phyloP scores from a whole-genome alignment of 1,140 invertebrate species.

The Anastrepha obliqua region DNA sequence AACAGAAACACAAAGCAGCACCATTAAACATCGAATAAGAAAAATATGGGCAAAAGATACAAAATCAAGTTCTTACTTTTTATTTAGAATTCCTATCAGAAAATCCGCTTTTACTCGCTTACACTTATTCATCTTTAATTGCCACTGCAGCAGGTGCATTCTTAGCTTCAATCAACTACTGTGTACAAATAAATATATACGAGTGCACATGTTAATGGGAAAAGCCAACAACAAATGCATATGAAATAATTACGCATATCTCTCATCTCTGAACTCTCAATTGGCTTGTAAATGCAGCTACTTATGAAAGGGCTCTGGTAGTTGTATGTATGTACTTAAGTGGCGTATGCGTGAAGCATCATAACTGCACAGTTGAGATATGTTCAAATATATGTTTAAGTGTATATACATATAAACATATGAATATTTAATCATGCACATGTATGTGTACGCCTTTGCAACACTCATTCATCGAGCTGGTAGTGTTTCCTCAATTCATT shows the following conservation, averaged over 20 bases:
- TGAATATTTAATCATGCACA: not conserved
- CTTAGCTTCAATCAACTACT: not conserved
- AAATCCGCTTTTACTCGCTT: too few species aligned
- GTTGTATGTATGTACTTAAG: not conserved
- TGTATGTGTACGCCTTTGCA: not conserved
- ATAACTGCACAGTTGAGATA: conserved; percentile 8
- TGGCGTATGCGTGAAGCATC: not conserved
- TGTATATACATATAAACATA: not conserved
- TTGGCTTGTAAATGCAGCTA: conserved; percentile 4
- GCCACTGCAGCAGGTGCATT: not conserved
- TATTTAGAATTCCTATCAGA: too few species aligned
- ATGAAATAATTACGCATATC: too few species aligned
- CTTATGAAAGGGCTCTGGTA: not conserved
- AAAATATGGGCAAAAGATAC: not conserved
- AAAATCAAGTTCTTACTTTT: not conserved
- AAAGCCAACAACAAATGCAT: too few species aligned
- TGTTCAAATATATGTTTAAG: not conserved
- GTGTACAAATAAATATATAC: not conserved
- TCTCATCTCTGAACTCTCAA: not conserved
- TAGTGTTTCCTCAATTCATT: not conserved
- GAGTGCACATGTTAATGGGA: not conserved
- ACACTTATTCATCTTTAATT: not conserved
- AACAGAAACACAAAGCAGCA: not conserved
- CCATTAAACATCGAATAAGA: not conserved
- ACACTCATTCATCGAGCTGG: not conserved